Evolutionary conservation across 1,140 invertebrate species (phyloP), one percentile per base, ranked within the genome.

Genomic region (Sipha flava): DNA sequence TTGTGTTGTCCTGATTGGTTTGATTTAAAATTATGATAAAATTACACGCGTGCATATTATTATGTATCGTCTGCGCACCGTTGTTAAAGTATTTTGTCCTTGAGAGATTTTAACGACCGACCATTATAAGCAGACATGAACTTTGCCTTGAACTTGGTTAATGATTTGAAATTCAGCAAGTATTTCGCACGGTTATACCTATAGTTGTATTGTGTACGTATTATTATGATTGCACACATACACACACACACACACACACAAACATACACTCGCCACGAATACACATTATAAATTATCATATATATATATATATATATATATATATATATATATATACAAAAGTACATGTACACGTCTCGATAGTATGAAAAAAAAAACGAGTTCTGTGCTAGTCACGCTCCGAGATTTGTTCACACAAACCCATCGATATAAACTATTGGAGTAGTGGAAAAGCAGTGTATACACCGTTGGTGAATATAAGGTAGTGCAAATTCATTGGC

Each of bases 91-190:
- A n/a, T 66, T 21, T 43, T 75, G 73, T 77, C 73, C 73, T 77
- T 77, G 73, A 14, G 73, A 77, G 73, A 77, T 77, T 77, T 77
- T 77, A 77, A 77, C 73, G 73, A 77, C 73, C 73, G 73, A 40
- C 73, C 73, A 57, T 59, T 77, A 59, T 54, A 14, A 16, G n/a
- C 70, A 54, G 45, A 73, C 70, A 34, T 77, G 73, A 77, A 77
- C 73, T 77, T 77, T 77, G 31, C 73, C 73, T 77, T 77, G 73
- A 77, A 77, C 73, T 77, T 57, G 73, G n/a, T 43, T 77, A 75
- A 75, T 57, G 29, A 77, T 59, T 59, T 34, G 47, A 75, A 57
- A 75, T 59, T 77, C 49, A 40, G 23, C 73, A 37, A 77, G 34
- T 77, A 59, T 77, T 77, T 77, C 73, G 49, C 73, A 77, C 73